Evolutionary conservation across 2,888 invertebrate species (phyloP).

Genomic region (Protodeltote pygarga): DNA sequence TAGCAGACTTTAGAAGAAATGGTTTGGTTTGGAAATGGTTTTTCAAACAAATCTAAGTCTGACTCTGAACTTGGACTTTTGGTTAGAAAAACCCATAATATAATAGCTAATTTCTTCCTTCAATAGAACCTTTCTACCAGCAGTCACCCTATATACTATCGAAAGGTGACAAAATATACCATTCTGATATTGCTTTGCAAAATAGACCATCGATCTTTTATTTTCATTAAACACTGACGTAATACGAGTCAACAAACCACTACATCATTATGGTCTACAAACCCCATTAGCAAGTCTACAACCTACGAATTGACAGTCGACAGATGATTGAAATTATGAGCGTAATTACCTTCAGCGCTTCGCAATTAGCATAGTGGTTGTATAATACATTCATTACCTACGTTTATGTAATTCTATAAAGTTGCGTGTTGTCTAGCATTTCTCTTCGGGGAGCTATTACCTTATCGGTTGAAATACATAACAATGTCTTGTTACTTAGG

Average conservation of each 20-base stretch:
- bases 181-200: too few species aligned
- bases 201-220: neutral
- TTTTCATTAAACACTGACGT: neutral
- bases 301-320: constrained; percentile 26
- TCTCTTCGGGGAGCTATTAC: neutral
- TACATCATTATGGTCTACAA: constrained; percentile 11
- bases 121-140: too few species aligned
- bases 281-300: constrained; percentile 7
- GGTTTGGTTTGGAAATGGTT: too few species aligned
- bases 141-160: too few species aligned
- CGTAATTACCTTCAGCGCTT: constrained; percentile 13
- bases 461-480: neutral
- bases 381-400: constrained; percentile 17
- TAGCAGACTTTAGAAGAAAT: too few species aligned
- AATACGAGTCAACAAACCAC: neutral
- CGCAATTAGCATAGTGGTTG: constrained; percentile 8
- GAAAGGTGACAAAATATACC: too few species aligned
- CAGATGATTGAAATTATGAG: constrained; percentile 19
- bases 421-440: neutral
- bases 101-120: too few species aligned
- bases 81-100: too few species aligned
- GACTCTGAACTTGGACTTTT: too few species aligned
- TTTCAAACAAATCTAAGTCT: too few species aligned
- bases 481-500: neutral
- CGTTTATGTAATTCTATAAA: constrained; percentile 14